These are phyloP conservation scores for Tiliqua scincoides DNA, from an alignment of 2,113 vertebrate genomes.

Conservation along the genomic window DNA sequence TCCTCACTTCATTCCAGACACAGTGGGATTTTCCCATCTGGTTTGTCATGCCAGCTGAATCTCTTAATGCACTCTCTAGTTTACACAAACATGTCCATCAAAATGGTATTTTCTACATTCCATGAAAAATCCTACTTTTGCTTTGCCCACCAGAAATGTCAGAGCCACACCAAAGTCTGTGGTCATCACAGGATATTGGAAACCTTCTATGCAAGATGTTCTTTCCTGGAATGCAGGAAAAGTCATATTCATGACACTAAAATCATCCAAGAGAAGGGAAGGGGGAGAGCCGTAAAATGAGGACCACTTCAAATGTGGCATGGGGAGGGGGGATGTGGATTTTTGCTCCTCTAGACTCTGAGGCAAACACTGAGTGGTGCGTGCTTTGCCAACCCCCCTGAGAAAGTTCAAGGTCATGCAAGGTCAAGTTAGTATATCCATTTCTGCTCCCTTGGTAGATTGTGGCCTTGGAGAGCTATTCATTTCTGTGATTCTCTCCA, in stretches of 20 bases:
- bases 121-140: constrained; percentile 70
- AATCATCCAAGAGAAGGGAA: constrained; percentile 69
- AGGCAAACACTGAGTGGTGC: too few species aligned
- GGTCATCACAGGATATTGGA: constrained; percentile 57
- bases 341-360: too few species aligned
- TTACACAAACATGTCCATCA: constrained; percentile 72
- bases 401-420: too few species aligned
- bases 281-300: constrained; percentile 68
- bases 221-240: constrained; percentile 65
- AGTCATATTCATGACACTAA: constrained; percentile 50
- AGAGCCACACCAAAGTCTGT: constrained; percentile 56
- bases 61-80: constrained; percentile 65
- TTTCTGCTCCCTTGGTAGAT: too few species aligned
- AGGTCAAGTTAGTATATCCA: too few species aligned
- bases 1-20: constrained; percentile 51
- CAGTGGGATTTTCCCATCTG: constrained; percentile 69
- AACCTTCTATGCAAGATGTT: constrained; percentile 67
- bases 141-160: constrained; percentile 58
- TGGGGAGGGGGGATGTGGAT: too few species aligned
- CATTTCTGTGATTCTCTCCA: too few species aligned
- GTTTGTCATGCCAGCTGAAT: constrained; percentile 74
- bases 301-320: background rate
- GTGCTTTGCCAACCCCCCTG: too few species aligned
- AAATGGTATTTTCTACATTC: constrained; percentile 56
- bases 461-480: too few species aligned